Base-by-base conservation (phyloP, 2,888 invertebrate species). In the Cryptus viduatorius region DNA sequence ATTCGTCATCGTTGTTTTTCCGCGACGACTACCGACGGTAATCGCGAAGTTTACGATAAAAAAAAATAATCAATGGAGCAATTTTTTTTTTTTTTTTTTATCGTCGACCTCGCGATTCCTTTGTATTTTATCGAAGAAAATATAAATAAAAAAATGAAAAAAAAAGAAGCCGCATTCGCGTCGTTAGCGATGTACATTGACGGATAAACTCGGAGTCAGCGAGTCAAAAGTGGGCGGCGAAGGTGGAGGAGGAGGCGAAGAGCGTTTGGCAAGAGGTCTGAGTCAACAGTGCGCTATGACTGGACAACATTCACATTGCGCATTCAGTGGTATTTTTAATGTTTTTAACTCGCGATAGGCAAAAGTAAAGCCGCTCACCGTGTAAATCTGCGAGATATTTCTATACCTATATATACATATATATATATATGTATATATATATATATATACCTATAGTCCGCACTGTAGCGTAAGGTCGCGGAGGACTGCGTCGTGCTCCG, bases 391-490 rank as follows among this genome's bases (percentile, higher is more conserved):
- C 14, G 10, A 48, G 14, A 50, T 50, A 50, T 50, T 5, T 48
- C 12, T 48, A 48, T 10, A 48, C 14, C 2, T 48, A 48, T 48
- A 48, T 0, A 48, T 48, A 48, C 1, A 0, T 46, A 68, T 42
- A 24, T 7, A 46, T 10, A 19, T 31, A 53, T 14, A 50, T 3
- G n/a, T 53, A 50, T 37, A 16, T 50, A 48, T 69, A 16, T 50
- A 48, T 69, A 50, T 50, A 50, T 16, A 37, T 10, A 37, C 16
- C 12, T 42, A 56, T 44, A 67, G 56, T 42, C 10, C 69, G 12
- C 48, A 68, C 53, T 77, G 24, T 53, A 48, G 80, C 48, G 80
- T 80, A 68, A 68, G 68, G 73, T 75, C 80, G 65, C 68, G 53
- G 44, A 46, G 53, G 65, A 46, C 72, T 16, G 19, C 37, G 37